Evolutionary conservation across 2,888 invertebrate species (phyloP), one percentile per base, ranked within the genome.

Genomic region (Drosophila ezoana): DNA sequence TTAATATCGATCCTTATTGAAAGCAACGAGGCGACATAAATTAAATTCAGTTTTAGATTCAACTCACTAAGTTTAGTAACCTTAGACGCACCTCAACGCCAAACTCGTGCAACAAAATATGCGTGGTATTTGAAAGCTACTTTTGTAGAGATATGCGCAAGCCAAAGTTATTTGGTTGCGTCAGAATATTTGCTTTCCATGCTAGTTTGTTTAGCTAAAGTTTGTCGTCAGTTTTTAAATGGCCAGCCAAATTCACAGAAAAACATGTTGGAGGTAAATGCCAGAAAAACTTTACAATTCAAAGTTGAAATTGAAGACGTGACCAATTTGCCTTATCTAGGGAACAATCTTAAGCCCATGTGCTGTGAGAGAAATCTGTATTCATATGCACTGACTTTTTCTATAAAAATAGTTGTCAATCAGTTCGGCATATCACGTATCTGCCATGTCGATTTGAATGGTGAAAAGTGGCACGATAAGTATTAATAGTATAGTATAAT

Each of bases 1-100:
- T 51, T 32, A 70, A 20, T 58, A 79, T 76, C 51, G 71, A 74
- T 62, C 48, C n/a, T 8, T n/a, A 11, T 51, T 56, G 23, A 54
- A n/a, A 59, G 58, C 43, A 59, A 33, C 47, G 40, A 14, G 40
- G 4, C 14, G 13, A 43, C 51, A 35, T 14, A 38, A 41, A 49
- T 18, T 16, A 53, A 23, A 23, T 35, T 18, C 23, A 44, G 10
- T 18, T 18, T 18, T 4, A 28, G 9, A 20, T 43, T 11, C 53
- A 33, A 52, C 14, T 40, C 18, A 20, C 4, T 18, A 2, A 33
- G 37, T 43, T 51, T 9, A 70, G 62, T 38, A 51, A 38, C 41
- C 45, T 47, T 18, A 20, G 1, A 43, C 33, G 16, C 48, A 57
- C 37, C 14, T 53, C 14, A 33, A 45, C 32, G 16, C 5, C n/a